A percentile compares a stretch with the other conserved stretches of the same genome.
Evolutionary conservation across 2,113 vertebrate genomes (phyloP).

Genomic region (Menura novaehollandiae): DNA sequence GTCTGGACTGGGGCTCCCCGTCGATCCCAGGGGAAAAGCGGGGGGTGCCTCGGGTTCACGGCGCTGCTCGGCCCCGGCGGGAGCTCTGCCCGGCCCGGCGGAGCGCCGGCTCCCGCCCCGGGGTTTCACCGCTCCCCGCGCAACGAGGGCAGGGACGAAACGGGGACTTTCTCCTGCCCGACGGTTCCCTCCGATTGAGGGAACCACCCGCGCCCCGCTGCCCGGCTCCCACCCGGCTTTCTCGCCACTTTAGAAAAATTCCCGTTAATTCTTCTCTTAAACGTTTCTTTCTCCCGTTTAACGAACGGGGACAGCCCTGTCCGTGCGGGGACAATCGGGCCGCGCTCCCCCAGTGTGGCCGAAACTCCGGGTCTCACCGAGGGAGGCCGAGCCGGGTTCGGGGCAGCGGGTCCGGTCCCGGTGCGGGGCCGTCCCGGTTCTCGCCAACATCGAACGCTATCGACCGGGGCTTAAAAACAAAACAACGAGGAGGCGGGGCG

Average conservation of each 20-base stretch:
- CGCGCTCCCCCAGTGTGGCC: background rate
- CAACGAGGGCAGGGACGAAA: background rate
- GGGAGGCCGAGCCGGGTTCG: too few species aligned
- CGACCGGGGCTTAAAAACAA: conserved; percentile 55
- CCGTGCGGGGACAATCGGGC: background rate
- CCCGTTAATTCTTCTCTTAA: background rate
- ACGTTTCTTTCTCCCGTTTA: background rate
- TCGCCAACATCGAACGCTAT: background rate
- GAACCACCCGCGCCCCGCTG: background rate
- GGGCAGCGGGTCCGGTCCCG: too few species aligned
- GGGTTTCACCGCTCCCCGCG: rapidly evolving
- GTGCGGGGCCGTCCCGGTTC: background rate
- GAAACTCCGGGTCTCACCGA: background rate
- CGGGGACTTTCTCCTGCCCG: background rate
- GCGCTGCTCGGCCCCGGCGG: background rate
- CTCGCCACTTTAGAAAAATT: rapidly evolving
- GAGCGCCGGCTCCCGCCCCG: background rate
- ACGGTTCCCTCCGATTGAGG: background rate
- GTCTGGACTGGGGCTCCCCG: background rate
- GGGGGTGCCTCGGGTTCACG: background rate
- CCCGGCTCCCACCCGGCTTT: background rate
- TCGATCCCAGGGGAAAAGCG: background rate
- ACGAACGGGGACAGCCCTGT: background rate
- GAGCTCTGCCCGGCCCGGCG: background rate
- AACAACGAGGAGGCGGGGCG: background rate